Base-by-base conservation (phyloP, 1,140 invertebrate species). In the Pseudomyrmex dendroicus region DNA sequence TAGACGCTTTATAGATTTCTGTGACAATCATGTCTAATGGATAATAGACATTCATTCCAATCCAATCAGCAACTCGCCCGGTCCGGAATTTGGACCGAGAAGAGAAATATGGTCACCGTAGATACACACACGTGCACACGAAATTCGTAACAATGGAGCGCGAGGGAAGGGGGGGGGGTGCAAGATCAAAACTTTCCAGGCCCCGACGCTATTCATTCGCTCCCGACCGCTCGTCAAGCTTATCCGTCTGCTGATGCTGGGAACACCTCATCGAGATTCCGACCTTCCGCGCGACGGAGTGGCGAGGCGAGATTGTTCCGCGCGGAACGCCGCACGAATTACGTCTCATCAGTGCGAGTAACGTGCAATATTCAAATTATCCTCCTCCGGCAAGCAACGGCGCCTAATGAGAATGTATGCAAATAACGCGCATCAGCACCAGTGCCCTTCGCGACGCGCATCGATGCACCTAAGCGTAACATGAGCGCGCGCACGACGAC, bases 281-380 rank as follows among this genome's bases (percentile, higher is more conserved):
- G 62, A 46, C 59, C 73, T 46, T 57, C 50, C 56, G 74, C 74
- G 83, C 66, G 82, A 87, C 82, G 66, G 20, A 20, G 56, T 25
- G 50, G 17, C 67, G 17, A 15, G 9, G 20, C 66, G 63, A 83
- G 91, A 91, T 92, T 92, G 90, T 90, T 91, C 82, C 87, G 78
- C 73, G 84, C 80, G 87, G 87, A 89, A 80, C 78, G 84, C 76
- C 74, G 84, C 88, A 90, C 90, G 88, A 93, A 91, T 93, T 92
- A 92, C 92, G 86, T 92, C 91, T 92, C 92, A 92, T 92, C 91
- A 91, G 90, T 67, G 48, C 83, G 85, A 91, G 89, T 92, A 92
- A 92, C 91, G 91, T 89, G 89, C 91, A 89, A 93, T 93, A 93
- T 93, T 93, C 90, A 92, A 88, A 90, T 89, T 89, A 90, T 90